phyloP scores from a whole-genome alignment of 2,888 invertebrate species.

The Pandemis corylana region DNA sequence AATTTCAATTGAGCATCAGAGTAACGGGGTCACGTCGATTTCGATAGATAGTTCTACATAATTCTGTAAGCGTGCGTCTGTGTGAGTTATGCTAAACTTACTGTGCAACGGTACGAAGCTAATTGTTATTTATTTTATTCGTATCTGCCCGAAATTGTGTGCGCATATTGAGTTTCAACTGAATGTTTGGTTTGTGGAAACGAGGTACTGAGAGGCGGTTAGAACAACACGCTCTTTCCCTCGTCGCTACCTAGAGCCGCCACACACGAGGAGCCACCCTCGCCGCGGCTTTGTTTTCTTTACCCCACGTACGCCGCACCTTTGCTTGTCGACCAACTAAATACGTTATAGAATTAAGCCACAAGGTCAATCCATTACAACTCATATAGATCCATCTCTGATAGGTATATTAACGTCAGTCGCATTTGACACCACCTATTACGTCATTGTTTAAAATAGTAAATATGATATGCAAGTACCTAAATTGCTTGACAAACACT shows the following conservation, averaged over 20 bases:
- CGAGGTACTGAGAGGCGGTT: constrained; percentile 51
- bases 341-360: constrained; percentile 48
- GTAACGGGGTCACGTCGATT: constrained; percentile 80
- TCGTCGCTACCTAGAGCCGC: constrained; percentile 55
- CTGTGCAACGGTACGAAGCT: constrained; percentile 54
- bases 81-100: constrained; percentile 55
- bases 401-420: constrained; percentile 4
- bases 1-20: constrained; percentile 76
- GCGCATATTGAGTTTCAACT: constrained; percentile 45
- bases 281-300: constrained; percentile 60
- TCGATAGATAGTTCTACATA: constrained; percentile 71
- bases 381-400: background rate
- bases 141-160: constrained; percentile 50
- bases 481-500: constrained; percentile 27
- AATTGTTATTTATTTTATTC: constrained; percentile 61
- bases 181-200: constrained; percentile 52
- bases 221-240: constrained; percentile 60
- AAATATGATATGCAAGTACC: constrained; percentile 38
- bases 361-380: constrained; percentile 49
- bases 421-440: constrained; percentile 7
- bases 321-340: constrained; percentile 49
- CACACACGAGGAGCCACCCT: constrained; percentile 64
- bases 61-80: constrained; percentile 61
- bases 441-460: constrained; percentile 18
- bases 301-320: constrained; percentile 53